phyloP scores from a whole-genome alignment of 2,113 vertebrate genomes.

The Tetraodon nigroviridis region DNA sequence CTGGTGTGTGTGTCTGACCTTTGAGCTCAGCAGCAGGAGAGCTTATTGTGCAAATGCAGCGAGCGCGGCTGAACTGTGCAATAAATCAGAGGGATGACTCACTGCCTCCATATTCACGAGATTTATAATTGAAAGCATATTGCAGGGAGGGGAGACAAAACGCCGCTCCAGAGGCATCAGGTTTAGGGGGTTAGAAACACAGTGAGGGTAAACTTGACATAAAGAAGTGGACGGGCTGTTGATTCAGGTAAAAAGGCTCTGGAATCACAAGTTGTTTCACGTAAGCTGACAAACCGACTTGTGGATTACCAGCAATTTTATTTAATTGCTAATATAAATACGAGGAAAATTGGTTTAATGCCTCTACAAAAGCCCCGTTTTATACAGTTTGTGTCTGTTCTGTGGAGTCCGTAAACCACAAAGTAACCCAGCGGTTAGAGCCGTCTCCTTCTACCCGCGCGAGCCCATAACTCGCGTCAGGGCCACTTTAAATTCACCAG shows the following conservation, averaged over 20 bases:
- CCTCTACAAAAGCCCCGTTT: conserved; percentile 23
- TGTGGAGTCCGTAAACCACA: conserved; percentile 30
- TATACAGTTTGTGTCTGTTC: conserved; percentile 17
- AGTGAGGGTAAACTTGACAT: conserved; percentile 20
- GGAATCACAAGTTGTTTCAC: conserved; percentile 14
- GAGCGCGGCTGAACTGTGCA: conserved; percentile 78
- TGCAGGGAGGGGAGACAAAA: conserved; percentile 59
- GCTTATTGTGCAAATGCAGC: conserved; percentile 79
- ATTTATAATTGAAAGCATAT: conserved; percentile 90
- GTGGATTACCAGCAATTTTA: conserved; percentile 31
- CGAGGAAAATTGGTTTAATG: conserved; percentile 3
- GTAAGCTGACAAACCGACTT: conserved; percentile 30
- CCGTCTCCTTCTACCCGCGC: no score
- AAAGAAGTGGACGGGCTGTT: conserved; percentile 9
- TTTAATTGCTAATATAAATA: conserved; percentile 12
- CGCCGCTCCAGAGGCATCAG: conserved; percentile 21
- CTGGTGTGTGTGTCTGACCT: conserved; percentile 77
- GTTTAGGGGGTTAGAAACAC: conserved; percentile 48
- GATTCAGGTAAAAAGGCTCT: conserved; percentile 9
- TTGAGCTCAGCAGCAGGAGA: conserved; percentile 83
- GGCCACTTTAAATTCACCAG: conserved; percentile 43
- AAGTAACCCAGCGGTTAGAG: conserved; percentile 19
- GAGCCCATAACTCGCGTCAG: conserved; percentile 30
- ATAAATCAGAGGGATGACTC: conserved; percentile 80
- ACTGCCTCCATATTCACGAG: conserved; percentile 62